Evolutionary conservation across 2,113 vertebrate genomes (phyloP).

Genomic region (Chaetops frenatus): DNA sequence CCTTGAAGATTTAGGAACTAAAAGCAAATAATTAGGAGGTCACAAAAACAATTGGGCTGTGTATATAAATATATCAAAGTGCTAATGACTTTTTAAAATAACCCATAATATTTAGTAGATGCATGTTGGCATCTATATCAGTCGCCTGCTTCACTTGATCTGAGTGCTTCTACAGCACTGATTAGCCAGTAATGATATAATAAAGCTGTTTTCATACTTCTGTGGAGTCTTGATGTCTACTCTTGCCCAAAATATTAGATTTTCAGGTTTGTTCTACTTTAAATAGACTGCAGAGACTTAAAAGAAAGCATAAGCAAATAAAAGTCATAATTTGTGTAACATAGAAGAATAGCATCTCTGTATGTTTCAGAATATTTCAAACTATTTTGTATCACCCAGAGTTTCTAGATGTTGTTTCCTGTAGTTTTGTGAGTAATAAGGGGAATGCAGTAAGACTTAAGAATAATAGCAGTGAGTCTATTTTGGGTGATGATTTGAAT

Average conservation of each 20-base stretch:
- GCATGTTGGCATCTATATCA: background rate
- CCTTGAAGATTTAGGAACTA: background rate
- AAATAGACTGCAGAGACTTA: background rate
- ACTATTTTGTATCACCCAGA: background rate
- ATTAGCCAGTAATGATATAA: background rate
- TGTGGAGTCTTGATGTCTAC: slow-evolving; percentile 39
- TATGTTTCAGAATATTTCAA: background rate
- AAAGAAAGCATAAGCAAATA: background rate
- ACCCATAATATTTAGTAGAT: background rate
- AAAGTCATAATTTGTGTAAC: background rate
- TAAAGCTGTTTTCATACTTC: slow-evolving; percentile 27
- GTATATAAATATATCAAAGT: background rate
- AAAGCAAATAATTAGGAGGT: slow-evolving; percentile 9
- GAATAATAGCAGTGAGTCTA: background rate
- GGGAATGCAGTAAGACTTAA: background rate
- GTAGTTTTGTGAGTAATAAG: background rate
- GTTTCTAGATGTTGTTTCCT: background rate
- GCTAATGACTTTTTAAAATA: slow-evolving; percentile 18
- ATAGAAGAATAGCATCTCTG: background rate
- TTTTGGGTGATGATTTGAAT: background rate
- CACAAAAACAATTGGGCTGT: background rate
- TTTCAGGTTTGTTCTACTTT: background rate
- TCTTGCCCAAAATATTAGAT: slow-evolving; percentile 21
- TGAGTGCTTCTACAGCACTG: slow-evolving; percentile 35
- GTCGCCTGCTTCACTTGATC: background rate